Evolutionary conservation across 1,140 invertebrate genomes (phyloP), one percentile per base, ranked within the genome.

Genomic region (Thereuonema tuberculata): DNA sequence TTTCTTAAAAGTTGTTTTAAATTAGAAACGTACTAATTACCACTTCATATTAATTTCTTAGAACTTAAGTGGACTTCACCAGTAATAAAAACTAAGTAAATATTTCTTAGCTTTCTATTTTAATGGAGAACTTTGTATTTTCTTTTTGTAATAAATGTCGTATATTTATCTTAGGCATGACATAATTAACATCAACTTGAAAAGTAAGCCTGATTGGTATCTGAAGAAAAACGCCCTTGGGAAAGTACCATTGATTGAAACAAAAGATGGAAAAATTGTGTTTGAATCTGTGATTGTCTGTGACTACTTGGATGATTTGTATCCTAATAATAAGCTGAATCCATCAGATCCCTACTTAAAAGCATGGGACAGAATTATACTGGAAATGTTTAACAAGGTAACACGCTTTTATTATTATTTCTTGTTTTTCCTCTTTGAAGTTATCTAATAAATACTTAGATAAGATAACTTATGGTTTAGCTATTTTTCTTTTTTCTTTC

Each of bases 161-260:
- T 50, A 15, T 50, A 50, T 23, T 23, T 25, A 43, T 12, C 27
- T 9, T 62, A 87, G 84, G 2, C 84, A 89, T 69, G 88, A 94
- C 70, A 79, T 84, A n/a, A 82, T 93, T 3, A 89, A 89, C 68
- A 80, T 94, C 25, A 84, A 94, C 74, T 73, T 94, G 54, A 80
- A 78, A 25, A 75, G 82, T 9, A 93, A 93, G 72, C 91, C 92
- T 0, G 86, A 91, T 60, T 94, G 91, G 91, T 74, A 80, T 1
- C 71, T 80, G 48, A 77, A 78, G 50, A 85, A 80, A 73, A 88
- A 82, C 71, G 82, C 80, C 2, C 74, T 80, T 15, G 84, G 85
- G 63, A 87, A 89, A 77, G 88, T 94, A 1, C 92, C 92, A 29
- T 81, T 85, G 14, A 65, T 95, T 37, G 85, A 91, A 72, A n/a